Base-by-base conservation (phyloP, 2,888 invertebrate genomes). In the Drosophila melanocephala region DNA sequence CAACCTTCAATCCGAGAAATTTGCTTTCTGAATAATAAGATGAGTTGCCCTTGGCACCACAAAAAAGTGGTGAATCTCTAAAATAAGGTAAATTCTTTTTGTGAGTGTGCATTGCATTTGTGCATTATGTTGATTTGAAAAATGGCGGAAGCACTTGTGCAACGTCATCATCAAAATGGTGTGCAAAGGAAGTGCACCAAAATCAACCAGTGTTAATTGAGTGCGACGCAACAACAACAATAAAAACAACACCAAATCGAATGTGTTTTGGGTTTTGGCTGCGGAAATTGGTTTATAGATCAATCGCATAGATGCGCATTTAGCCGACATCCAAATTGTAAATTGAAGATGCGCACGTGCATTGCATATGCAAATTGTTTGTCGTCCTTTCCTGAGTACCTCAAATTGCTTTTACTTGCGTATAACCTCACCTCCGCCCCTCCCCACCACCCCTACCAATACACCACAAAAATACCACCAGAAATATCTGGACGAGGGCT, bases 301-400 rank as follows among this genome's bases (percentile, higher is more conserved):
- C 68, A 69, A 67, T 71, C 77, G 75, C 73, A 73, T 58, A 77
- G 89, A 84, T 83, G 83, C 77, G 81, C 79, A 85, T 87, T 83
- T 77, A 72, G 75, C 76, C 64, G 68, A 26, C 71, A 72, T 69
- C 75, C 77, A 75, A 87, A 86, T 80, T 77, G 87, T 77, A 76
- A 87, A 89, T 89, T 87, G 85, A 84, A 82, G 88, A 84, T 84
- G 89, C 79, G 71, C 69, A 87, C 89, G 84, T 89, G 90, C 85
- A 87, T 70, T 66, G 90, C 89, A 89, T 84, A 87, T 87, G 87
- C 75, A 73, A 84, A 82, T 77, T 84, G 76, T 80, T 76, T 77
- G 81, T 77, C 81, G 73, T 66, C 55, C 68, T 58, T 76, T 59
- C 55, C 68, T 68, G 79, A 85, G 85, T 85, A 85, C 79, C 88